phyloP scores from a whole-genome alignment of 2,113 vertebrate genomes.

The Varanus salvator region DNA sequence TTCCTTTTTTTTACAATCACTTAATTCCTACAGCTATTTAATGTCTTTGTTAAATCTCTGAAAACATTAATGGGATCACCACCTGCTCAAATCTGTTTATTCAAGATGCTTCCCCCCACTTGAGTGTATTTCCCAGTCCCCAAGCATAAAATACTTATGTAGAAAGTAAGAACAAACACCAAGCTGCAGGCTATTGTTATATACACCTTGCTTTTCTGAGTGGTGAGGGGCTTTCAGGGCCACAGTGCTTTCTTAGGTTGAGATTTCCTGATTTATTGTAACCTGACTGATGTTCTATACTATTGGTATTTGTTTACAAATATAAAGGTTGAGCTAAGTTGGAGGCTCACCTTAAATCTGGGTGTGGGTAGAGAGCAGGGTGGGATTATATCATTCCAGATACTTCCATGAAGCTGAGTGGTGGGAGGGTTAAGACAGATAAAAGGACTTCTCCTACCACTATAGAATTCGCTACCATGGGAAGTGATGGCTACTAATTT shows the following conservation, averaged over 20 bases:
- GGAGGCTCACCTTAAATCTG: not conserved
- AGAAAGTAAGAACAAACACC: not conserved
- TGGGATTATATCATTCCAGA: too few species aligned
- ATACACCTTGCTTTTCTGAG: not conserved
- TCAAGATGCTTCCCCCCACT: not conserved
- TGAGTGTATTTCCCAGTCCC: not conserved
- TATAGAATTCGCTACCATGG: too few species aligned
- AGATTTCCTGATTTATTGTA: not conserved
- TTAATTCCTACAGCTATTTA: not conserved
- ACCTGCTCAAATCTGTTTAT: not conserved
- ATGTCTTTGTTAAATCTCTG: constrained; percentile 10
- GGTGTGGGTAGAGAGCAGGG: too few species aligned
- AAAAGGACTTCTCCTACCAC: too few species aligned
- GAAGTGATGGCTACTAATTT: too few species aligned
- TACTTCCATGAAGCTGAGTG: too few species aligned
- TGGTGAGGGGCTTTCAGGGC: not conserved
- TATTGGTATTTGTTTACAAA: not conserved
- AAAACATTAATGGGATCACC: constrained; percentile 23
- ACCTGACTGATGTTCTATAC: not conserved
- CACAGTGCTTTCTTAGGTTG: not conserved
- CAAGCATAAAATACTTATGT: not conserved
- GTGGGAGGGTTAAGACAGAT: too few species aligned
- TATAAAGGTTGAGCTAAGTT: not conserved
- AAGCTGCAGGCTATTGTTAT: not conserved
- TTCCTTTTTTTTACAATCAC: not conserved